These are phyloP conservation scores for Andrena hattorfiana DNA, from an alignment of 2,888 invertebrate species.

Conservation along the genomic window DNA sequence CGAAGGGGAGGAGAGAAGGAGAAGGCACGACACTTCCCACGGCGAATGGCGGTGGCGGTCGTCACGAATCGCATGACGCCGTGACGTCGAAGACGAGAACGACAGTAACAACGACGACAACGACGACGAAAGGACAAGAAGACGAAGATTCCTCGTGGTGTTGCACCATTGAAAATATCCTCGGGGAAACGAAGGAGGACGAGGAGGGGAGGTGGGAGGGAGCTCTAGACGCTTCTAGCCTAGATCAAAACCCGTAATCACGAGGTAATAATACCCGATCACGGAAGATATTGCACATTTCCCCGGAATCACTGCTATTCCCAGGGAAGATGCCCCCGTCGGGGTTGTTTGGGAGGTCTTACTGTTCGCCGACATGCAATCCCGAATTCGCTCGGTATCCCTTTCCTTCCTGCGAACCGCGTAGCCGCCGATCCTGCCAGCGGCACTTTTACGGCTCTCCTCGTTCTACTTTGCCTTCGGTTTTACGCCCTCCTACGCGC, in stretches of 20 bases:
- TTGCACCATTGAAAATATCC: constrained; percentile 51
- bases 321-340: constrained; percentile 75
- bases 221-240: constrained; percentile 75
- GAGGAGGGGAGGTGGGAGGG: neutral
- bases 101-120: constrained; percentile 58
- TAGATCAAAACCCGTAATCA: constrained; percentile 82
- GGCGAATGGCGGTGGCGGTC: constrained; percentile 67
- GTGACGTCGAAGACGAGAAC: constrained; percentile 62
- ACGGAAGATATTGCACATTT: constrained; percentile 84
- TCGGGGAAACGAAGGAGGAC: constrained; percentile 20
- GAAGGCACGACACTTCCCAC: constrained; percentile 70
- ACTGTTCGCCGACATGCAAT: constrained; percentile 83
- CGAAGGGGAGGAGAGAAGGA: neutral
- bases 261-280: constrained; percentile 84
- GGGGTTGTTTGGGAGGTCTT: constrained; percentile 77
- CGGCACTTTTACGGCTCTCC: constrained; percentile 48
- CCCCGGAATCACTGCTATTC: constrained; percentile 83
- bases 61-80: constrained; percentile 80
- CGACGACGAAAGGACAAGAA: constrained; percentile 26
- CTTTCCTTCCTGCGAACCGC: constrained; percentile 38
- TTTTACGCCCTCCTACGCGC: constrained; percentile 34
- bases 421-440: constrained; percentile 47
- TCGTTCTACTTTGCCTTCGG: constrained; percentile 58
- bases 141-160: constrained; percentile 14
- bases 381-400: constrained; percentile 74